A percentile compares a stretch with the other conserved stretches of the same genome.
These are phyloP conservation scores for Corvus cornix DNA, from an alignment of 2,113 vertebrate species.

Conservation along the genomic window DNA sequence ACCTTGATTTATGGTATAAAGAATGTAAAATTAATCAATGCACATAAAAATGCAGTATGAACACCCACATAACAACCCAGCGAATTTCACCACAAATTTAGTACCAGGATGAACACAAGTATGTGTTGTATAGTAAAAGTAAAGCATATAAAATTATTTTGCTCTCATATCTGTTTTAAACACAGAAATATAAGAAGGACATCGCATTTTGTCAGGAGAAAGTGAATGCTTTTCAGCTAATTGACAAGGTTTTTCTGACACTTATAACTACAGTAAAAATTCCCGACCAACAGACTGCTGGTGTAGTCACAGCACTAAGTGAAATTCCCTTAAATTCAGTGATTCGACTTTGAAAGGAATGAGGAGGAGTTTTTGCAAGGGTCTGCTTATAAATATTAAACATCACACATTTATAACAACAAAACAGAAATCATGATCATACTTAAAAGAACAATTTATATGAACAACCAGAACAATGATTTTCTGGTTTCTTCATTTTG, in stretches of 20 bases:
- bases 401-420: background rate
- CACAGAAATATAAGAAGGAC: background rate
- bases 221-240: conserved; percentile 40
- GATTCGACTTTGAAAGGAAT: background rate
- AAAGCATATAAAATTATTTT: conserved; percentile 30
- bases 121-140: background rate
- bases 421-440: background rate
- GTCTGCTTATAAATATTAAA: background rate
- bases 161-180: conserved; percentile 23
- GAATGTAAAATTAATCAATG: conserved; percentile 81
- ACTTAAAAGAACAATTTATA: background rate
- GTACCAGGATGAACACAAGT: background rate
- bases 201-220: background rate
- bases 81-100: conserved; percentile 73
- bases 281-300: background rate
- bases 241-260: conserved; percentile 17
- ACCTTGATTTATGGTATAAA: conserved; percentile 80
- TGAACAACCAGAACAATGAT: background rate
- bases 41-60: conserved; percentile 79
- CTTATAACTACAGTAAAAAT: conserved; percentile 40
- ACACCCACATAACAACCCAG: conserved; percentile 77
- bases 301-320: background rate
- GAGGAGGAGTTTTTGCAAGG: background rate
- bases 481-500: background rate
- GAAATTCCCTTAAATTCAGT: background rate